Evolutionary conservation across 2,113 vertebrate genomes (phyloP).

Genomic region (Grantiella picta): DNA sequence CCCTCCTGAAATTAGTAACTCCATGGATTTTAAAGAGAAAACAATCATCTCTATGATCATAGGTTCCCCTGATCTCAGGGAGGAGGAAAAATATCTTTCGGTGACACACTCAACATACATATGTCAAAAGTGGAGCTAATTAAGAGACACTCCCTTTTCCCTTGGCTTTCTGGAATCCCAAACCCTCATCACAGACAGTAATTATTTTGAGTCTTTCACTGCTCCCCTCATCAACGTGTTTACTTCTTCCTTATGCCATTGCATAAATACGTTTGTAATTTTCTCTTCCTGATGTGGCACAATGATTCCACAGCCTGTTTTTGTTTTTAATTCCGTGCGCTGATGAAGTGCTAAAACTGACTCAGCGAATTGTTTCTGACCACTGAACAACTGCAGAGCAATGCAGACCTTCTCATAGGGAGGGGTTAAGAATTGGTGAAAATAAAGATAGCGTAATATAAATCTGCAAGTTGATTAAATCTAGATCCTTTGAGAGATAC

Average conservation of each 20-base stretch:
- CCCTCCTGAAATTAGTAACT: not conserved
- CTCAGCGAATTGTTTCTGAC: not conserved
- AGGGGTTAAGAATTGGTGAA: not conserved
- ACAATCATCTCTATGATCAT: not conserved
- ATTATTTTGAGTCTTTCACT: conserved; percentile 31
- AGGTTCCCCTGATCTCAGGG: not conserved
- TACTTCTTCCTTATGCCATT: conserved; percentile 12
- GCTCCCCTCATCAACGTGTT: not conserved
- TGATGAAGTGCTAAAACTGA: not conserved
- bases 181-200: not conserved
- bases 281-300: not conserved
- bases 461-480: not conserved
- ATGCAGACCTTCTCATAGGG: accelerated
- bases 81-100: not conserved
- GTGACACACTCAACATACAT: not conserved
- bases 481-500: not conserved
- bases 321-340: not conserved
- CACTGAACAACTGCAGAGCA: accelerated
- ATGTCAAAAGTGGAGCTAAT: not conserved
- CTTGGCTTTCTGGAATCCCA: not conserved
- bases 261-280: not conserved
- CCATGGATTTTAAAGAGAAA: not conserved
- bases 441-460: accelerated
- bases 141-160: conserved; percentile 15
- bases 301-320: not conserved